Percentiles rank a stretch among this genome's conserved stretches.
These are phyloP conservation scores for Drosophila mimica DNA, from an alignment of 2,888 invertebrate genomes.

Conservation along the genomic window DNA sequence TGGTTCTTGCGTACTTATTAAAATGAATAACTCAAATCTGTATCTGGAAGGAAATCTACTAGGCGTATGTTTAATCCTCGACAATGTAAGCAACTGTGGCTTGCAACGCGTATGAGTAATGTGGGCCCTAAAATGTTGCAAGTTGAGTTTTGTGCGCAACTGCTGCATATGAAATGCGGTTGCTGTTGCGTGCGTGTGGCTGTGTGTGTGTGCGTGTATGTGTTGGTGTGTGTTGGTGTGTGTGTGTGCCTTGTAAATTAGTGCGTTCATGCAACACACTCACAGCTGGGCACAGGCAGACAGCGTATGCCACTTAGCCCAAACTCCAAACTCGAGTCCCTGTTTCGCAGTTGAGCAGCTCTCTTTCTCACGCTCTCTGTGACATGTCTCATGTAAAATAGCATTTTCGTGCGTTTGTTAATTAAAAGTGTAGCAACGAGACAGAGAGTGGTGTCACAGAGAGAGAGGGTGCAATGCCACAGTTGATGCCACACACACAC, in stretches of 20 bases:
- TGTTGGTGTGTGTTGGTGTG: slow-evolving; percentile 6
- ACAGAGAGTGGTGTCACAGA: slow-evolving; percentile 14
- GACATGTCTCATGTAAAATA: slow-evolving; percentile 67
- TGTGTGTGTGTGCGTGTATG: slow-evolving; percentile 2
- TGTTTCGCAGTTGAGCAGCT: slow-evolving; percentile 1
- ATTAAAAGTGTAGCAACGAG: slow-evolving; percentile 66
- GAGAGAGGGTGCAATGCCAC: slow-evolving; percentile 50
- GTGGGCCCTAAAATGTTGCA: slow-evolving; percentile 22
- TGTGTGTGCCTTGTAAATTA: slow-evolving; percentile 39
- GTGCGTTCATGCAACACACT: slow-evolving; percentile 45
- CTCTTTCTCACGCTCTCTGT: neutral
- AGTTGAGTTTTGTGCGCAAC: slow-evolving; percentile 12
- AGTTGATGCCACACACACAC: slow-evolving; percentile 12
- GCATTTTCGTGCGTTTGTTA: slow-evolving; percentile 79
- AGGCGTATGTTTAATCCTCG: neutral
- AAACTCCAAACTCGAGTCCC: slow-evolving; percentile 16
- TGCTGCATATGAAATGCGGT: slow-evolving; percentile 47
- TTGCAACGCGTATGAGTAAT: slow-evolving; percentile 1
- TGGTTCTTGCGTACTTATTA: too few relatives aligned
- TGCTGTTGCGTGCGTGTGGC: slow-evolving; percentile 20
- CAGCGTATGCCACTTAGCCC: slow-evolving; percentile 52
- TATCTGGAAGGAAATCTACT: neutral
- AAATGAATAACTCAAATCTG: neutral
- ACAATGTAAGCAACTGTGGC: neutral
- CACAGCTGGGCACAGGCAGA: slow-evolving; percentile 37